Conservation (phyloP, 2,888 invertebrate species). For the Caenorhabditis sp. region DNA sequence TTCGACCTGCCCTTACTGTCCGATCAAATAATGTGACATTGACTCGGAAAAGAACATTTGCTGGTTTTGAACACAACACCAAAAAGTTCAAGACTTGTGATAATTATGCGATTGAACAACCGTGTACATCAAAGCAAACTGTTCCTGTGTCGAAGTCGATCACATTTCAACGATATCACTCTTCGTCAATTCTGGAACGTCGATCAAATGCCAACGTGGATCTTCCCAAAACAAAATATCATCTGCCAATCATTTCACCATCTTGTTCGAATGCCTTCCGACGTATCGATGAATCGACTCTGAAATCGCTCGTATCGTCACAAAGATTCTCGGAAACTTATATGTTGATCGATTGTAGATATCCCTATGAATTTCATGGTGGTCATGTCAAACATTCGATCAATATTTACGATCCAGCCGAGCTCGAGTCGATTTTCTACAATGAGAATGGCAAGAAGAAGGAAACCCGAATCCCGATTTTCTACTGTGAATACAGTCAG, state of each 20-base stretch:
- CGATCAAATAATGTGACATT: background rate
- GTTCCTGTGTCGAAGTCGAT: background rate
- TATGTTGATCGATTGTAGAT: constrained; percentile 46
- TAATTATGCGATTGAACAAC: background rate
- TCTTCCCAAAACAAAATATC: constrained; percentile 11
- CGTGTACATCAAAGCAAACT: background rate
- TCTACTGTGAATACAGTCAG: constrained; percentile 86
- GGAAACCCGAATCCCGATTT: constrained; percentile 36
- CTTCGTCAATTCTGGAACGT: constrained; percentile 12
- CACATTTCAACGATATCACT: constrained; percentile 6
- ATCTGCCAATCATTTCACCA: constrained; percentile 9
- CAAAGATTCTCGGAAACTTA: constrained; percentile 16
- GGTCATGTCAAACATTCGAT: constrained; percentile 46
- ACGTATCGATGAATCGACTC: constrained; percentile 27
- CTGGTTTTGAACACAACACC: background rate
- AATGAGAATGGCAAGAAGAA: background rate
- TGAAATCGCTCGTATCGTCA: constrained; percentile 14
- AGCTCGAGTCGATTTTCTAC: constrained; percentile 27
- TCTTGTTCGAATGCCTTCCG: constrained; percentile 31
- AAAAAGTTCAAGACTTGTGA: background rate
- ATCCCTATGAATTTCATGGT: constrained; percentile 47
- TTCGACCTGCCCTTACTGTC: background rate
- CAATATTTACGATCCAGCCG: constrained; percentile 35
- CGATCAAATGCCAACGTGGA: background rate
- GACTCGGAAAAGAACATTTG: constrained; percentile 3